These are phyloP conservation scores for Oceanodroma tethys DNA, from an alignment of 2,113 vertebrate genomes.

Conservation along the genomic window DNA sequence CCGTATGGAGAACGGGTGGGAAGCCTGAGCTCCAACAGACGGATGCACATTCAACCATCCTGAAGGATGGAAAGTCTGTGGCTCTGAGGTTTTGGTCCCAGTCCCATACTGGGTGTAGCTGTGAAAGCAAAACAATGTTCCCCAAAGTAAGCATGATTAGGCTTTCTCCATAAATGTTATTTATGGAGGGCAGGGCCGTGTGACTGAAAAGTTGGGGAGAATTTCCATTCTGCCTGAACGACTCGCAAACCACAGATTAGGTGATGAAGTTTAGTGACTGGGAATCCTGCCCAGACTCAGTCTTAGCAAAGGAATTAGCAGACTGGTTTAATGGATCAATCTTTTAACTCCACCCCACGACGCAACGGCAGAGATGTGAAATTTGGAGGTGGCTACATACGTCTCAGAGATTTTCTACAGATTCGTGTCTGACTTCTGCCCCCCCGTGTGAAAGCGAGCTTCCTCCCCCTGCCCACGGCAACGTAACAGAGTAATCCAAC, in stretches of 20 bases:
- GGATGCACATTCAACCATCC: not conserved
- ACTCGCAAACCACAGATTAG: not conserved
- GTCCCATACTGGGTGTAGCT: not conserved
- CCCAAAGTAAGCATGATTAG: not conserved
- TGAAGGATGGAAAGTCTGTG: not conserved
- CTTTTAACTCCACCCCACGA: not conserved
- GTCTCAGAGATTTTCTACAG: not conserved
- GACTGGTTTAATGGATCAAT: not conserved
- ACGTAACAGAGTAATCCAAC: not conserved
- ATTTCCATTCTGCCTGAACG: not conserved
- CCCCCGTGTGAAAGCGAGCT: not conserved
- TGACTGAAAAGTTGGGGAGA: not conserved
- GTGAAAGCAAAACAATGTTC: conserved; percentile 14
- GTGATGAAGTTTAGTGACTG: conserved; percentile 5
- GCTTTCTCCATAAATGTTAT: not conserved
- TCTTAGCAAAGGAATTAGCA: not conserved
- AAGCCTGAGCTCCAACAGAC: not conserved
- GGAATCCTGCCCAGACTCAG: conserved; percentile 4
- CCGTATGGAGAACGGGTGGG: not conserved
- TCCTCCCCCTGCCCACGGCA: not conserved
- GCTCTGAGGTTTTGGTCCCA: not conserved
- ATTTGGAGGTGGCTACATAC: not conserved
- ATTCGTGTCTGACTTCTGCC: not conserved
- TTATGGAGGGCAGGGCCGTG: not conserved
- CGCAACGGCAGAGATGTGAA: not conserved